phyloP scores from a whole-genome alignment of 2,797 vertebrate genomes.

The Sebastes steindachneri region DNA sequence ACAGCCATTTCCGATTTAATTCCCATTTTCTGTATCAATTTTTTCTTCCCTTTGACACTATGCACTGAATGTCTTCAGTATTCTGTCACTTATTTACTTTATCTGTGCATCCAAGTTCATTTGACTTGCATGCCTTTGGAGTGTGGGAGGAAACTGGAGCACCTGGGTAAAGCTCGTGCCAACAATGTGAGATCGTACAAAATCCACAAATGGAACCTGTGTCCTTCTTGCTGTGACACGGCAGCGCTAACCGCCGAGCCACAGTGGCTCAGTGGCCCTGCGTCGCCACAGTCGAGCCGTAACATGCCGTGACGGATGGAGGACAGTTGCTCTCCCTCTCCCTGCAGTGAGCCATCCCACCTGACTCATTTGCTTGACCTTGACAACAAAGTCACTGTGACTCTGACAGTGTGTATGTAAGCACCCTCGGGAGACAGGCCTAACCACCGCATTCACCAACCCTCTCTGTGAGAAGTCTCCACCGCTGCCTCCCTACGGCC shows the following conservation, averaged over 20 bases:
- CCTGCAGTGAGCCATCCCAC: constrained; percentile 63
- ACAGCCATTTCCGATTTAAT: not conserved
- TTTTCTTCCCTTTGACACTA: not conserved
- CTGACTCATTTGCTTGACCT: constrained; percentile 81
- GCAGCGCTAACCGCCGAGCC: constrained; percentile 25
- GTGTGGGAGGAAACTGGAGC: constrained; percentile 1
- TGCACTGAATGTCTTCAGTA: not conserved
- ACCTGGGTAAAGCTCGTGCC: not conserved
- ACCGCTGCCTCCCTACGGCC: constrained; percentile 39
- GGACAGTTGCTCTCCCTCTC: constrained; percentile 44
- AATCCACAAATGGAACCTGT: constrained; percentile 40
- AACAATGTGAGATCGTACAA: not conserved
- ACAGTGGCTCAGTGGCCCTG: constrained; percentile 36
- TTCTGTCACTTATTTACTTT: not conserved
- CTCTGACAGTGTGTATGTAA: constrained; percentile 61
- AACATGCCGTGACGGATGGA: constrained; percentile 56
- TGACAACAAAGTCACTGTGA: constrained; percentile 64
- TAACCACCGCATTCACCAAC: constrained; percentile 49
- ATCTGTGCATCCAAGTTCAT: not conserved
- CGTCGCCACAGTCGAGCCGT: constrained; percentile 47
- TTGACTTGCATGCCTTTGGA: not conserved
- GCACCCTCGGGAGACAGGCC: constrained; percentile 62
- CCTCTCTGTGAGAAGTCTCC: constrained; percentile 42
- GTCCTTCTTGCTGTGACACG: constrained; percentile 54
- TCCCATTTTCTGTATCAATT: not conserved